A percentile compares a stretch with the other conserved stretches of the same genome.
Conservation (phyloP, 2,113 vertebrate species). For the Mesembrinibis cayennensis region DNA sequence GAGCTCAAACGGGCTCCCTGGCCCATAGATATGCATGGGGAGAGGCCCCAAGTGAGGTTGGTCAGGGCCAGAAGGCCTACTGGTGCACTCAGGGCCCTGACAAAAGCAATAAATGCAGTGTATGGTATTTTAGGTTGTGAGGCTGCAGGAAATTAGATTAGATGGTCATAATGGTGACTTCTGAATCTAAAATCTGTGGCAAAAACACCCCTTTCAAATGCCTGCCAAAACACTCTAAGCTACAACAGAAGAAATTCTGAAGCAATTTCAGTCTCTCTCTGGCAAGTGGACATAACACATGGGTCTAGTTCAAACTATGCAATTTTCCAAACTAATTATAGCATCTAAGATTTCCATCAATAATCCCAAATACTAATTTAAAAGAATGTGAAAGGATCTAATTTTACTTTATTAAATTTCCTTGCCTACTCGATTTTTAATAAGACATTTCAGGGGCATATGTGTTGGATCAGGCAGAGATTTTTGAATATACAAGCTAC, state of each 20-base stretch:
- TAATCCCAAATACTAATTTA: neutral
- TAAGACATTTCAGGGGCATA: neutral
- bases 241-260: neutral
- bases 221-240: neutral
- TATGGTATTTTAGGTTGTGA: neutral
- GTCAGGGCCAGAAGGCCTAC: neutral
- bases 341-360: neutral
- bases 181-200: neutral
- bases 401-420: neutral
- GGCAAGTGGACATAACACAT: neutral
- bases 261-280: neutral
- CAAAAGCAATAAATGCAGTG: neutral
- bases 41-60: neutral
- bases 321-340: neutral
- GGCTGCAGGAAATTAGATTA: neutral
- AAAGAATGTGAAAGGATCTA: neutral
- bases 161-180: neutral
- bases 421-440: neutral
- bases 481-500: neutral
- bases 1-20: neutral
- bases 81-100: neutral
- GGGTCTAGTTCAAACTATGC: neutral
- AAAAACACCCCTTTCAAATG: neutral
- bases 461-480: neutral
- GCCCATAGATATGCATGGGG: accelerated